Evolutionary conservation across 1,140 invertebrate genomes (phyloP).

Genomic region (Caenorhabditis tropicalis): DNA sequence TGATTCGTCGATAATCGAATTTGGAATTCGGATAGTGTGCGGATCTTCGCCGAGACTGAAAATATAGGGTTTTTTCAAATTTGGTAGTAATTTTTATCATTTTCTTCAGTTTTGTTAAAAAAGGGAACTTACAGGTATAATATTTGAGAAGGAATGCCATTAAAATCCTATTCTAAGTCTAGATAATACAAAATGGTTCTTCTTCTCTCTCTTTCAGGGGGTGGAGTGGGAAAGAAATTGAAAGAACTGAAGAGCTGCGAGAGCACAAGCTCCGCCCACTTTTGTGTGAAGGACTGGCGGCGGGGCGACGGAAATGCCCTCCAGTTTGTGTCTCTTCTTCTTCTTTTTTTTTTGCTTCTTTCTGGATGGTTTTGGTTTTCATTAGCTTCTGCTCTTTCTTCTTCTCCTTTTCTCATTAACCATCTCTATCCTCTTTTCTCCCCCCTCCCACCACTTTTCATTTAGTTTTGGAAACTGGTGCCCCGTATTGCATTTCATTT

Average conservation of each 20-base stretch:
- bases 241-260: background rate
- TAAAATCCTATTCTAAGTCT: background rate
- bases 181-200: no score
- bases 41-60: constrained; percentile 93
- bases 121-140: constrained; percentile 70
- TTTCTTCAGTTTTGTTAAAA: no score
- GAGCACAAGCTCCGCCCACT: background rate
- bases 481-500: background rate
- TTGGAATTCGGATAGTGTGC: constrained; percentile 93
- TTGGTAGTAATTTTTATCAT: no score
- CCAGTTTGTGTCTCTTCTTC: constrained; percentile 5
- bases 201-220: no score
- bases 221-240: background rate
- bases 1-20: constrained; percentile 87
- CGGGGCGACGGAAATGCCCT: constrained; percentile 16
- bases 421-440: background rate
- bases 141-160: constrained; percentile 72
- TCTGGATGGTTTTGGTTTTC: constrained; percentile 34
- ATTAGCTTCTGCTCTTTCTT: constrained; percentile 28
- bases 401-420: constrained; percentile 40
- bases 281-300: constrained; percentile 9
- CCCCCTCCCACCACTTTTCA: constrained; percentile 4
- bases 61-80: background rate
- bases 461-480: constrained; percentile 20
- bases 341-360: background rate